phyloP scores from a whole-genome alignment of 2,113 vertebrate genomes.

The Lycaon pictus region DNA sequence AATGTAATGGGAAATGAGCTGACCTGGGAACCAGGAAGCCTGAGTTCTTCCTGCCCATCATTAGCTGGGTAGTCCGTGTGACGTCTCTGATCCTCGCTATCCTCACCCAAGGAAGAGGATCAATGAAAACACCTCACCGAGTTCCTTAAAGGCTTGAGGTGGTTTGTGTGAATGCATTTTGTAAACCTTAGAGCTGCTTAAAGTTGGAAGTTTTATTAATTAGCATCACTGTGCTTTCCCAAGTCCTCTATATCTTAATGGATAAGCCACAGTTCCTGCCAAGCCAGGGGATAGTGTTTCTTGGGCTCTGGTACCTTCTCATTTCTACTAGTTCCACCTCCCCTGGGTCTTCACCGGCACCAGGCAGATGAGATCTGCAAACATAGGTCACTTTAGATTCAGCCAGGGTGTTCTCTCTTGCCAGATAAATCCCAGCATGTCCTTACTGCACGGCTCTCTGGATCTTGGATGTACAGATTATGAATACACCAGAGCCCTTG shows the following conservation, averaged over 20 bases:
- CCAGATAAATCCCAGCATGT: constrained; percentile 5
- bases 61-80: not conserved
- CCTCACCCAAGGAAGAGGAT: not conserved
- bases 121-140: not conserved
- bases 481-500: not conserved
- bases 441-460: not conserved
- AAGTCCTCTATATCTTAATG: not conserved
- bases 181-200: not conserved
- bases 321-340: not conserved
- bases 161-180: not conserved
- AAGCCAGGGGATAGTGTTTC: not conserved
- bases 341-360: not conserved
- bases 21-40: not conserved
- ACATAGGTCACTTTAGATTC: constrained; percentile 24
- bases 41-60: not conserved
- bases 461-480: not conserved
- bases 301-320: not conserved
- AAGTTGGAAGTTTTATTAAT: not conserved
- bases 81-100: not conserved
- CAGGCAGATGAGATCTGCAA: not conserved
- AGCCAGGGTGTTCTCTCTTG: not conserved
- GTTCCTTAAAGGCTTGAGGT: not conserved
- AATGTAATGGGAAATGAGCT: not conserved
- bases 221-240: not conserved
- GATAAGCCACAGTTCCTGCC: not conserved